Evolutionary conservation across 2,113 vertebrate species (phyloP).

Genomic region (Zosterops hypoxanthus): DNA sequence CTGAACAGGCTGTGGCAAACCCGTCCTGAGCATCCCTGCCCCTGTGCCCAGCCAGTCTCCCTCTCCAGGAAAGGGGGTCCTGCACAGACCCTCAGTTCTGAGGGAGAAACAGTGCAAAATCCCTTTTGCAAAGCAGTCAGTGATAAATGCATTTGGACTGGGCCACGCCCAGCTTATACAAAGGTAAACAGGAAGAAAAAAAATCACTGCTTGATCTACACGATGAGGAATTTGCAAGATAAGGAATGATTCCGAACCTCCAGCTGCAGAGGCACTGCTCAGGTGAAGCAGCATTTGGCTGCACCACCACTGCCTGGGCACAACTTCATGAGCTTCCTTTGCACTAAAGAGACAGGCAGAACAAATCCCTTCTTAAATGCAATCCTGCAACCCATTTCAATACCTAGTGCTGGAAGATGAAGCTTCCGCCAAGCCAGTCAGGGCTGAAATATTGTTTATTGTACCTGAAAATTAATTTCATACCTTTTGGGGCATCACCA

Average conservation of each 20-base stretch:
- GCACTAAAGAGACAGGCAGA: background rate
- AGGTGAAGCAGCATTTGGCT: background rate
- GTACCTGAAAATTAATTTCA: conserved; percentile 69
- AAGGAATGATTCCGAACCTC: background rate
- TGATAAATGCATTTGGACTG: background rate
- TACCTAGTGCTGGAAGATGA: conserved; percentile 20
- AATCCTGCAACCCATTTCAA: conserved; percentile 36
- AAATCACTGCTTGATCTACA: background rate
- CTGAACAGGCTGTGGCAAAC: rapidly evolving
- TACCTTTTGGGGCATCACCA: conserved; percentile 48
- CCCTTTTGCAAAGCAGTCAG: background rate
- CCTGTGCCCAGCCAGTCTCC: background rate
- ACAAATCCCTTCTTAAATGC: conserved; percentile 37
- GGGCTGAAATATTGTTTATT: conserved; percentile 62
- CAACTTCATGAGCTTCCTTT: background rate
- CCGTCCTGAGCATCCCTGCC: background rate
- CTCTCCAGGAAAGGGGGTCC: background rate
- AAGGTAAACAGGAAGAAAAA: background rate
- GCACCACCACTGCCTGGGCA: background rate
- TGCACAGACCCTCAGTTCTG: background rate
- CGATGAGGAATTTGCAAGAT: background rate
- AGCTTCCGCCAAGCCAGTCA: conserved; percentile 17
- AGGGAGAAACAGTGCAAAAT: background rate
- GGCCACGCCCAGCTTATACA: background rate
- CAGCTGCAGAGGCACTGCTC: background rate